A percentile compares a stretch with the other conserved stretches of the same genome.
Conservation (phyloP, 2,888 invertebrate species). For the Masnerella sp. region DNA sequence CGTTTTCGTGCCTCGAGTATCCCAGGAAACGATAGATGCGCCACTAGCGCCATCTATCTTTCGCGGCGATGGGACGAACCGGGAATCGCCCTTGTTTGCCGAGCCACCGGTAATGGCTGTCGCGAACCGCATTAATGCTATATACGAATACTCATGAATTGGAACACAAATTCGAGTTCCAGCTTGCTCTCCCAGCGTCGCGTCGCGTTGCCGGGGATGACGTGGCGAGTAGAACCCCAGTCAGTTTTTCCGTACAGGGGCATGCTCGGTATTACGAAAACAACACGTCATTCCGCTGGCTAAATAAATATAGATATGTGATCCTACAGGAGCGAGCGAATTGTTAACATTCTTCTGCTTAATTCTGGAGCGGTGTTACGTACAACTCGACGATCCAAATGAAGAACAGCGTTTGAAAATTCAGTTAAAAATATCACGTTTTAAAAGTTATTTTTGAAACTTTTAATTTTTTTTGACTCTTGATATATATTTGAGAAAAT, state of each 20-base stretch:
- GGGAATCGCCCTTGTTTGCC: slow-evolving; percentile 67
- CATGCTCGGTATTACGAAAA: slow-evolving; percentile 31
- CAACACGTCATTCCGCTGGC: slow-evolving; percentile 11
- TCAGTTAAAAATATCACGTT: too few relatives aligned
- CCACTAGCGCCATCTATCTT: slow-evolving; percentile 51
- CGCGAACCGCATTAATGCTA: slow-evolving; percentile 72
- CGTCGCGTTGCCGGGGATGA: slow-evolving; percentile 42
- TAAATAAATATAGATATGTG: slow-evolving; percentile 18
- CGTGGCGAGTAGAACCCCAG: slow-evolving; percentile 41
- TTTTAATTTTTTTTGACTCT: too few relatives aligned
- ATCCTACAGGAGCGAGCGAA: slow-evolving; percentile 14
- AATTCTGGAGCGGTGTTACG: too few relatives aligned
- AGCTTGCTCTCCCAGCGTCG: slow-evolving; percentile 37
- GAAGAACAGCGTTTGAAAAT: too few relatives aligned
- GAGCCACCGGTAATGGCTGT: slow-evolving; percentile 72
- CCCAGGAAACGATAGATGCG: slow-evolving; percentile 30
- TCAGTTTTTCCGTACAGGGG: slow-evolving; percentile 17
- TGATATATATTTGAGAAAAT: too few relatives aligned
- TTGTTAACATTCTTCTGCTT: too few relatives aligned
- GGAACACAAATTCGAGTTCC: slow-evolving; percentile 59
- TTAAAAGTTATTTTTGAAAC: too few relatives aligned
- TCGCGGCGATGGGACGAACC: slow-evolving; percentile 13
- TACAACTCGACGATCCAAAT: too few relatives aligned
- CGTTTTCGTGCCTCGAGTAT: slow-evolving; percentile 60
- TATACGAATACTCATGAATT: slow-evolving; percentile 71